phyloP scores from a whole-genome alignment of 2,113 vertebrate genomes.

The Bolborhynchus lineola region DNA sequence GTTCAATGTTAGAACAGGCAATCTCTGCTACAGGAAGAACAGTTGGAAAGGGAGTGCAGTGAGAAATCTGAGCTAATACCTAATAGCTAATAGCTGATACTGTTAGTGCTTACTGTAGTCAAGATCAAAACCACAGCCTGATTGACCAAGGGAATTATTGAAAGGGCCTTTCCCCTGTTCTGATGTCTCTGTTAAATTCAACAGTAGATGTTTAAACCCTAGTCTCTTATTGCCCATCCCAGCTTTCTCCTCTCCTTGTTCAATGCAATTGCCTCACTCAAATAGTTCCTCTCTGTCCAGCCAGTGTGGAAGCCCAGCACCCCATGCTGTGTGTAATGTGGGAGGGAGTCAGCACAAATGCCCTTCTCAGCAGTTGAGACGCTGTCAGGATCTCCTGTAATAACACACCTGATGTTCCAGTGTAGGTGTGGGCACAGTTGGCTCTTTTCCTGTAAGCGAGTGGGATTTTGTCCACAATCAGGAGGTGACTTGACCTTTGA shows the following conservation, averaged over 20 bases:
- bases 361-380: background rate
- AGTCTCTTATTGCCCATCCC: background rate
- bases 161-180: background rate
- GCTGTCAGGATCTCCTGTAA: background rate
- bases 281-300: background rate
- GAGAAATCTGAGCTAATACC: background rate
- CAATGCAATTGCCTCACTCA: background rate
- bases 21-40: background rate
- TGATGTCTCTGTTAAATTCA: background rate
- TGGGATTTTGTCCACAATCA: background rate
- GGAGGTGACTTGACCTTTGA: conserved; percentile 21
- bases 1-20: background rate
- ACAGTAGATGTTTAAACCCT: background rate
- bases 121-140: background rate
- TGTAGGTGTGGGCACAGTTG: background rate
- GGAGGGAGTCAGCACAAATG: background rate
- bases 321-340: rapidly evolving
- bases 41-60: background rate
- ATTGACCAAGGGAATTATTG: background rate
- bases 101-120: background rate
- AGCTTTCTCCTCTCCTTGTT: rapidly evolving
- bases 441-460: background rate
- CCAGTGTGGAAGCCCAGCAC: background rate
- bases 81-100: background rate
- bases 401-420: background rate